phyloP scores from a whole-genome alignment of 1,140 invertebrate genomes.

The Macrocentrus cingulum region DNA sequence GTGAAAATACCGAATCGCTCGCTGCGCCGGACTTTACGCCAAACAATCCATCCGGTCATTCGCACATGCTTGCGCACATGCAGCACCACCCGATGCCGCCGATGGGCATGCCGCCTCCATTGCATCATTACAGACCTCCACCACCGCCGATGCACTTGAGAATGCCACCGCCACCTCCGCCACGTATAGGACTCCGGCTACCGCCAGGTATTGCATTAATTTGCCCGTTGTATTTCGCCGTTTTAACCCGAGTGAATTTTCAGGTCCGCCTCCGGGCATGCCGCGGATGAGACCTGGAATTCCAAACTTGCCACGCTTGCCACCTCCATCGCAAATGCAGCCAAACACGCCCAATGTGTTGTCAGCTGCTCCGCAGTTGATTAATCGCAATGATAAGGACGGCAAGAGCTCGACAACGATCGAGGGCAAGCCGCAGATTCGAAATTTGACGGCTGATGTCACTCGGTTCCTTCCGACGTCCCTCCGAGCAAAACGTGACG shows the following conservation, averaged over 20 bases:
- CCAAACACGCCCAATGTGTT: conserved; percentile 72
- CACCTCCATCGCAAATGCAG: conserved; percentile 59
- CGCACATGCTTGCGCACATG: conserved; percentile 38
- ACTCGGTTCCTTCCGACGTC: conserved; percentile 93
- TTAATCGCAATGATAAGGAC: conserved; percentile 65
- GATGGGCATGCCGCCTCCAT: conserved; percentile 59
- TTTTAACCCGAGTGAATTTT: too few species aligned
- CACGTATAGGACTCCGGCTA: conserved; percentile 53
- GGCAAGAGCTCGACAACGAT: conserved; percentile 79
- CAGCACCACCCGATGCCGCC: conserved; percentile 50
- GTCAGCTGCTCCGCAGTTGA: conserved; percentile 80
- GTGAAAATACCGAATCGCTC: conserved; percentile 44
- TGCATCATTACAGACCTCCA: conserved; percentile 53
- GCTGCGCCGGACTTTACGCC: conserved; percentile 61
- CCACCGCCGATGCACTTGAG: conserved; percentile 57
- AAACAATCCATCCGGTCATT: conserved; percentile 44
- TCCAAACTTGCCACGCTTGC: conserved; percentile 59
- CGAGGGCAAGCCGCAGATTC: conserved; percentile 92
- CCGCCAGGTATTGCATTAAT: conserved; percentile 49
- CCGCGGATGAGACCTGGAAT: conserved; percentile 63
- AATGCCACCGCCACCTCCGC: conserved; percentile 63
- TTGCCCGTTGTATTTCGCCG: too few species aligned
- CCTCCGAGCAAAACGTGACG: conserved; percentile 84
- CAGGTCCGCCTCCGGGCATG: conserved; percentile 60
- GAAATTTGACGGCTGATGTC: conserved; percentile 91